These are phyloP conservation scores for Diploptera punctata DNA, from an alignment of 2,888 invertebrate species.

Conservation along the genomic window DNA sequence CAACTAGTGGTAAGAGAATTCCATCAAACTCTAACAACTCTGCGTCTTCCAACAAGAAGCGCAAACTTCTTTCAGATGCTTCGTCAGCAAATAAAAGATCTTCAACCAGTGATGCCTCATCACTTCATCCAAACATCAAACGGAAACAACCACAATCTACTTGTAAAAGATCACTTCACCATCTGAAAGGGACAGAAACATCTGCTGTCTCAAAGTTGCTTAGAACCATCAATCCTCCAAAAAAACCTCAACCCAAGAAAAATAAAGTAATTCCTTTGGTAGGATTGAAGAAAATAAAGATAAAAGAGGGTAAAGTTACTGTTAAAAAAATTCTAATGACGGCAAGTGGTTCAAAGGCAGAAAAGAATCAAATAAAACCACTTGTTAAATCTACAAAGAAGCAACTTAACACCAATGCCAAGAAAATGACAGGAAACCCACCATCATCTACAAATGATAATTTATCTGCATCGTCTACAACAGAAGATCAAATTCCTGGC, in stretches of 20 bases:
- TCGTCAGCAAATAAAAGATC: background rate
- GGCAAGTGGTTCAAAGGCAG: background rate
- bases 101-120: background rate
- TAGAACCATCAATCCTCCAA: background rate
- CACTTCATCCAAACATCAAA: background rate
- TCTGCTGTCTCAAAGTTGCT: background rate
- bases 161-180: background rate
- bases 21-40: background rate
- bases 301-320: background rate
- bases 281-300: slow-evolving; percentile 12
- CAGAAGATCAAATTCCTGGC: background rate
- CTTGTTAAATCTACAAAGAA: background rate
- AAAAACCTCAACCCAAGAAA: background rate
- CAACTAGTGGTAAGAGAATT: background rate
- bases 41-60: background rate
- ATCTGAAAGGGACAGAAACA: background rate
- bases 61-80: background rate
- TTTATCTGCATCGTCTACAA: background rate
- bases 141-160: background rate
- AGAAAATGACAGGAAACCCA: background rate
- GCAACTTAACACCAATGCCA: background rate
- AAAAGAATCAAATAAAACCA: slow-evolving; percentile 19
- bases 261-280: background rate
- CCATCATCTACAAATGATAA: background rate
- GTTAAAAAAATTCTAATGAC: background rate